Evolutionary conservation across 1,140 invertebrate genomes (phyloP), one percentile per base, ranked within the genome.

Genomic region (Drosophila orena): DNA sequence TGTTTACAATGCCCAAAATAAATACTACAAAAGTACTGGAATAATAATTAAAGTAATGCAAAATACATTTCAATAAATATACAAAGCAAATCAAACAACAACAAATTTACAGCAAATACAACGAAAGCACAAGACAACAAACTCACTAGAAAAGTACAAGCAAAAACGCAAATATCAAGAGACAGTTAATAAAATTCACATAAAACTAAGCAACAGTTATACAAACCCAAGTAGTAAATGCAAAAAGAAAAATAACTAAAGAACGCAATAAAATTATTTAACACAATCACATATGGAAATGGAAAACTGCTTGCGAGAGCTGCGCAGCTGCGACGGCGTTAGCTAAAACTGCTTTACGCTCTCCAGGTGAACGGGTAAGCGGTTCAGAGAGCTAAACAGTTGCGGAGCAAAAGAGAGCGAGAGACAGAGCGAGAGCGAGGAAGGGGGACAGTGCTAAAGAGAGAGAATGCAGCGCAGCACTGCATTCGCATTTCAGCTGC

Each of bases 401-500:
- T 3, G 3, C 8, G 10, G 30, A 30, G 30, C 30, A 30, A 30
- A 1, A 27, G 27, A 8, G 15, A 44, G 56, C 35, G 54, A 53
- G 58, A 37, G 52, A 50, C 54, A 43, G 49, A 12, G 3, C 17
- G 27, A 30, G 15, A 37, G 27, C 17, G 17, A 17, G 17, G 17
- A 17, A 17, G 17, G 17, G n/a, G 3, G 10, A 42, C 30, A 8
- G 7, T 30, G 30, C 8, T 8, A 30, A 30, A 30, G 30, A 38
- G 35, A 59, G 17, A 11, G 17, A 44, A 1, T 44, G 42, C 42
- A 20, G 17, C 15, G n/a, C n/a, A 43, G 49, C 24, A 60, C 53
- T 89, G 84, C 84, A 88, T 69, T 88, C 84, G 79, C 78, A 71
- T 89, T 79, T 72, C 66, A 75, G 93, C 92, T 70, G 61, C 61